Evolutionary conservation across 2,797 vertebrate genomes (phyloP), one percentile per base, ranked within the genome.

Genomic region (Sebastes minor): DNA sequence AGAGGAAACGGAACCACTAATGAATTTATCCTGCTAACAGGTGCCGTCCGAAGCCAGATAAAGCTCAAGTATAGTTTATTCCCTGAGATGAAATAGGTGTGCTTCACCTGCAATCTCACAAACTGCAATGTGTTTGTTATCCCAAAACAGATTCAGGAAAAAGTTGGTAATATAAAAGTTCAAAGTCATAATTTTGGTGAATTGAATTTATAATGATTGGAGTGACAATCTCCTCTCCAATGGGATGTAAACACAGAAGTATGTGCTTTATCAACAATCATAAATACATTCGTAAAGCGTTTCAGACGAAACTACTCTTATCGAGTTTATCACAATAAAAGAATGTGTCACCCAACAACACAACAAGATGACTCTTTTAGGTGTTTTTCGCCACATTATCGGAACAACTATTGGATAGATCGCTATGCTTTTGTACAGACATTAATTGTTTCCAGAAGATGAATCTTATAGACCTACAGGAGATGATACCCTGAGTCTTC

Each of bases 1-100:
- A 63, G 57, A 59, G 2, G 7, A n/a, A 30, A 61, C 6, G 1
- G 14, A 60, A 64, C 8, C 25, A 42, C 2, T 4, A 33, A 52
- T n/a, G 3, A 53, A 30, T 80, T 22, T 23, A 28, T 30, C 18
- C 18, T 16, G 30, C 22, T 16, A 25, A 52, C 12, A 22, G 27
- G 25, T 8, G 3, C 33, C 22, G 52, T 55, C 38, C 5, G 53
- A 1, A 20, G 6, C 16, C 27, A 67, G 56, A 71, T 65, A 18
- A 0, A 30, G 42, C 22, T 27, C 8, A 14, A 28, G 14, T 22
- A 20, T 7, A 25, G 14, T 67, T 69, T 69, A 32, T 55, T 74
- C 53, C 18, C 11, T 49, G 46, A 69, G 59, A 63, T 33, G 18
- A 38, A 74, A 68, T 68, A 38, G 42, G 38, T 77, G 53, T n/a